Percentiles rank a stretch among this genome's conserved stretches.
Conservation (phyloP, 2,113 vertebrate genomes). For the Sapayoa aenigma region DNA sequence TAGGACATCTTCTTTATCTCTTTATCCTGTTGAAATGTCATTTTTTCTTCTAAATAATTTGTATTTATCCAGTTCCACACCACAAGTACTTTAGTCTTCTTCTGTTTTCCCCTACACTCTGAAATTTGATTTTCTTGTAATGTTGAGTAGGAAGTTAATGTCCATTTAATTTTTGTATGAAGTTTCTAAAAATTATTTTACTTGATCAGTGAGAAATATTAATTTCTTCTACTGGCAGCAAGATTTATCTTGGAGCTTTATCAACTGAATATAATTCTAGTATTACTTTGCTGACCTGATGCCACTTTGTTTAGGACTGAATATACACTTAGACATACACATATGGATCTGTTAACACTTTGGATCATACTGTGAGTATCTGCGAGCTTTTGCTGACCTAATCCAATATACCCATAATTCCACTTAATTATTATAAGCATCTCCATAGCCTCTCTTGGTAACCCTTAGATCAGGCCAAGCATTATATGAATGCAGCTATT, state of each 20-base stretch:
- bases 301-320: not conserved
- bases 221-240: not conserved
- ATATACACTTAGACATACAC: not conserved
- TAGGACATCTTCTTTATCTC: not conserved
- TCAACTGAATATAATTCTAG: not conserved
- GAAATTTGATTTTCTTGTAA: not conserved
- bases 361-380: not conserved
- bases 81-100: not conserved
- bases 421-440: not conserved
- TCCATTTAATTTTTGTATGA: not conserved
- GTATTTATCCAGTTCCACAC: not conserved
- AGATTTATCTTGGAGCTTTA: not conserved
- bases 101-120: not conserved
- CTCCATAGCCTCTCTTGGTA: not conserved
- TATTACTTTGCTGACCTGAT: not conserved
- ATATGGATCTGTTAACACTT: not conserved
- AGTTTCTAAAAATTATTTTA: not conserved
- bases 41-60: not conserved
- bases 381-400: not conserved
- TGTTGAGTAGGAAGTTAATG: not conserved
- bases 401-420: not conserved
- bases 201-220: not conserved
- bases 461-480: not conserved
- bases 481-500: not conserved
- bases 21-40: not conserved